Evolutionary conservation across 2,888 invertebrate genomes (phyloP).

Genomic region (Eurytoma californica): DNA sequence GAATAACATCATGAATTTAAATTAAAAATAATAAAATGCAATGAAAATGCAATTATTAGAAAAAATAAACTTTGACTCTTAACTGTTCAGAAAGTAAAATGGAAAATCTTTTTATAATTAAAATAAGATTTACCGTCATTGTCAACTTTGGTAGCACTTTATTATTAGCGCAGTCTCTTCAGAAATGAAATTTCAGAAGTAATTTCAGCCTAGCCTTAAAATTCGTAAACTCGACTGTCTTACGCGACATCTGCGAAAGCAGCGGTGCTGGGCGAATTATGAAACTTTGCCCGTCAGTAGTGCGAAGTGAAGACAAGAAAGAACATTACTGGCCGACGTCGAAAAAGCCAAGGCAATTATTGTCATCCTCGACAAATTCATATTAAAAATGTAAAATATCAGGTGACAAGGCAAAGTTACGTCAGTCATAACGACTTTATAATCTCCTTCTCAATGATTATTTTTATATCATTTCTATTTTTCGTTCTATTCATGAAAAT

Average conservation of each 20-base stretch:
- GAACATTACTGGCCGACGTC: slow-evolving; percentile 36
- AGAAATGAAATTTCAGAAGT: slow-evolving; percentile 44
- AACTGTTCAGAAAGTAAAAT: background rate
- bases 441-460: too few species aligned
- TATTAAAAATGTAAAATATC: too few species aligned
- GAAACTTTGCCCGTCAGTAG: slow-evolving; percentile 61
- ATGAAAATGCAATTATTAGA: too few species aligned
- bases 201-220: slow-evolving; percentile 47
- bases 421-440: slow-evolving; percentile 59
- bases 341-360: slow-evolving; percentile 63
- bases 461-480: too few species aligned
- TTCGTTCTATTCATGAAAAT: too few species aligned
- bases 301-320: slow-evolving; percentile 5
- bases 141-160: slow-evolving; percentile 23
- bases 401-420: slow-evolving; percentile 60
- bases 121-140: slow-evolving; percentile 36
- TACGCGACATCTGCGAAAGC: slow-evolving; percentile 46
- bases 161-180: slow-evolving; percentile 36
- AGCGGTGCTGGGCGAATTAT: slow-evolving; percentile 63
- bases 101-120: slow-evolving; percentile 20
- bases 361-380: slow-evolving; percentile 60
- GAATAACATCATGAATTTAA: too few species aligned
- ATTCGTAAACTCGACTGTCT: slow-evolving; percentile 56
- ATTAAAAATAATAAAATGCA: too few species aligned
- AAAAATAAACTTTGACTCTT: background rate